These are phyloP conservation scores for Dromaius novaehollandiae DNA, from an alignment of 2,113 vertebrate species.

Conservation along the genomic window DNA sequence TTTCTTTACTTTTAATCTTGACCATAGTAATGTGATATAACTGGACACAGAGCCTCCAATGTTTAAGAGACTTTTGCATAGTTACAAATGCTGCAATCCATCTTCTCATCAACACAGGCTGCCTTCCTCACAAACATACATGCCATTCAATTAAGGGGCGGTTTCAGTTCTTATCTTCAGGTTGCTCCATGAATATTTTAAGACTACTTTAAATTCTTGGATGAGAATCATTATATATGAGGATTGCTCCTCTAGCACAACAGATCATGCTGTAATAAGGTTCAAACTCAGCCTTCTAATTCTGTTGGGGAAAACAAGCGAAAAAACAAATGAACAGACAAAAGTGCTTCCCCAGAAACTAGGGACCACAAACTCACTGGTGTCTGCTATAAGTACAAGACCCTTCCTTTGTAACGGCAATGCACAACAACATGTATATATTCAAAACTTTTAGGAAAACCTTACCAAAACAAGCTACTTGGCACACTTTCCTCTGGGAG, in stretches of 20 bases:
- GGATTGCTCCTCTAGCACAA: background rate
- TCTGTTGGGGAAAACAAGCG: background rate
- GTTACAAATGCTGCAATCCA: background rate
- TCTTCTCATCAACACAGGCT: background rate
- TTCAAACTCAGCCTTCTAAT: background rate
- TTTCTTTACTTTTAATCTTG: conserved; percentile 51
- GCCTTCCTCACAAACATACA: background rate
- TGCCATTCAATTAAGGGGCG: background rate
- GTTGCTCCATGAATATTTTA: background rate
- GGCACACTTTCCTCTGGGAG: background rate
- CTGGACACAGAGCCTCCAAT: background rate
- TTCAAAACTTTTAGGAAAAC: background rate
- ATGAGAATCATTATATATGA: background rate
- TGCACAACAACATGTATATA: background rate
- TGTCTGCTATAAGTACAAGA: background rate
- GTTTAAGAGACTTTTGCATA: background rate
- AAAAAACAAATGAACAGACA: background rate
- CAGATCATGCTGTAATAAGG: background rate
- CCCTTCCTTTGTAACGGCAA: background rate
- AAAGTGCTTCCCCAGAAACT: background rate
- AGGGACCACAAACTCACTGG: background rate
- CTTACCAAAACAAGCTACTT: background rate
- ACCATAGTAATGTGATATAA: background rate
- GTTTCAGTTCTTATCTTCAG: background rate
- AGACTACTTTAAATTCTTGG: background rate